Conservation (phyloP, 2,113 vertebrate species). For the Oncorhynchus keta region DNA sequence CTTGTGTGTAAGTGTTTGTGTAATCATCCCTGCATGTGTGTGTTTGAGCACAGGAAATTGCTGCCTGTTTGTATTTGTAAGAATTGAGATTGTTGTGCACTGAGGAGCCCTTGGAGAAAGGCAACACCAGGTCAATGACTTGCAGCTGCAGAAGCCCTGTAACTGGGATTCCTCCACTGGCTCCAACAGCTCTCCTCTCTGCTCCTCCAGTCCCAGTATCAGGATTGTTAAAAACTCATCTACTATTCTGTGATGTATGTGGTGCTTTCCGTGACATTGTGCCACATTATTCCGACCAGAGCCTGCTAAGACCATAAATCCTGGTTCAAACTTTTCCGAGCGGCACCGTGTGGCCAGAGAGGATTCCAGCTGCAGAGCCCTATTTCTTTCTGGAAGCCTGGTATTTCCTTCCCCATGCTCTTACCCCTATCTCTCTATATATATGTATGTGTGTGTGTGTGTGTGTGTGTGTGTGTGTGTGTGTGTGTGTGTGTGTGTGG, state of each 20-base stretch:
- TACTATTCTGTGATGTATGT: conserved; percentile 37
- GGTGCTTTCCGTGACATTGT: conserved; percentile 26
- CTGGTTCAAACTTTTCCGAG: conserved; percentile 48
- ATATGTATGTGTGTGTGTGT: conserved; percentile 13
- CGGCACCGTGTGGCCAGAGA: conserved; percentile 32
- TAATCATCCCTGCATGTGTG: not conserved
- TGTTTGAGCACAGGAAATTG: conserved; percentile 25
- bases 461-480: conserved; percentile 21
- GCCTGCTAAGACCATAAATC: conserved; percentile 44
- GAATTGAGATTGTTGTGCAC: conserved; percentile 41
- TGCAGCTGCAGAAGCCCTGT: conserved; percentile 53
- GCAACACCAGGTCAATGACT: conserved; percentile 54
- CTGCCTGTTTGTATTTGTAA: conserved; percentile 50
- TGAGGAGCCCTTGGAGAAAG: conserved; percentile 33
- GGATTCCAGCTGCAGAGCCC: conserved; percentile 42
- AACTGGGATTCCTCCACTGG: conserved; percentile 52
- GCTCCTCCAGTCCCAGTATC: conserved; percentile 38
- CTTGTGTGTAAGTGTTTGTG: conserved; percentile 9
- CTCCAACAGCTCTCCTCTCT: conserved; percentile 42
- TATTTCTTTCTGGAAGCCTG: conserved; percentile 42
- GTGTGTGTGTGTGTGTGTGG: too few species aligned
- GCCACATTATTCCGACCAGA: conserved; percentile 41
- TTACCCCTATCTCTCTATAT: not conserved
- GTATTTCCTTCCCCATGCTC: conserved; percentile 48
- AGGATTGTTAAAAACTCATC: conserved; percentile 35